These are phyloP conservation scores for Leptosomus discolor DNA, from an alignment of 2,113 vertebrate genomes.

Conservation along the genomic window DNA sequence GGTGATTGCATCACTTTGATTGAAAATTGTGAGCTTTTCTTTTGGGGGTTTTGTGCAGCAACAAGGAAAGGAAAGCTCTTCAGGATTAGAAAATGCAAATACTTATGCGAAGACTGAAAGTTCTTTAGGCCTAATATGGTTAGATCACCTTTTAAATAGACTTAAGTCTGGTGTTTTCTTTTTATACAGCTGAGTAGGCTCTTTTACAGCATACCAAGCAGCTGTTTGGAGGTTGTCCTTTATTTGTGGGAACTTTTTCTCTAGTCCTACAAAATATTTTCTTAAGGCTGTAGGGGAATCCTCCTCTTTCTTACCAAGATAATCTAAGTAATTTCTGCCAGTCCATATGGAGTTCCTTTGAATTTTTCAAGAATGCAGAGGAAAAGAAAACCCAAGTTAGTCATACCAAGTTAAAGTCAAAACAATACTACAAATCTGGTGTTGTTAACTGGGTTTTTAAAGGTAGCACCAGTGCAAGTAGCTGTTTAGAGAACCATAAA, in stretches of 20 bases:
- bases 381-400: not conserved
- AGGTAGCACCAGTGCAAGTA: not conserved
- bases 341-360: not conserved
- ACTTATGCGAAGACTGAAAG: not conserved
- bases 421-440: not conserved
- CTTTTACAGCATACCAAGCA: not conserved
- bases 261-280: not conserved
- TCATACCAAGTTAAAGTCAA: not conserved
- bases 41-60: not conserved
- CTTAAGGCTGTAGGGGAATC: not conserved
- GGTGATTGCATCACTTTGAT: not conserved
- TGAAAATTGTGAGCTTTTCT: not conserved
- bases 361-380: not conserved
- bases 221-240: not conserved
- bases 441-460: not conserved
- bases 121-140: not conserved
- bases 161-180: not conserved
- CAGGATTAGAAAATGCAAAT: not conserved
- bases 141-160: not conserved
- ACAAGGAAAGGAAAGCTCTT: not conserved
- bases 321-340: not conserved
- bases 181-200: not conserved
- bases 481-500: not conserved
- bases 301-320: not conserved
- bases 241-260: not conserved